Base-by-base conservation (phyloP, 2,888 invertebrate genomes). In the Nomada fabriciana region DNA sequence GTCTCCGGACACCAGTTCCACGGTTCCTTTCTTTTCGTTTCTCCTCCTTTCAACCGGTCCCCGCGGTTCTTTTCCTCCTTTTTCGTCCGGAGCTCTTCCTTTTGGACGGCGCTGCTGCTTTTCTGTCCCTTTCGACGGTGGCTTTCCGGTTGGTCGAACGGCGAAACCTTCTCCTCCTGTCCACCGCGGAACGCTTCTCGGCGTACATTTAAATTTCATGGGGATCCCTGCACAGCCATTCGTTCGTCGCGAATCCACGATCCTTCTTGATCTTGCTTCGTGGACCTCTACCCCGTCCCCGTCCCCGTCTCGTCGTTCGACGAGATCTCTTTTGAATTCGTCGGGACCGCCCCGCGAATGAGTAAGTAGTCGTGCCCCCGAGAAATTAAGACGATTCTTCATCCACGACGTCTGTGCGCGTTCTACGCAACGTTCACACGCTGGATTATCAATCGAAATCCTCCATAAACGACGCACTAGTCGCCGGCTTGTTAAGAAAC, bases 201-300 rank as follows among this genome's bases (percentile, higher is more conserved):
- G 81, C 86, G 85, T 88, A 86, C 86, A 91, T 91, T 91, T 91
- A 88, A 91, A 91, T 91, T 91, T 88, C 88, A 91, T 91, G 88
- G 86, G 84, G 82, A 88, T 87, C 85, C 84, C 68, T 23, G 55
- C 47, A 47, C 59, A 73, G 64, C 47, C 80, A 53, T 80, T 83
- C 76, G 55, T 80, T 67, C 74, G 63, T 53, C 60, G 61, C 69
- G 63, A 75, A 77, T 69, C 61, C 80, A 55, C 69, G 78, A 83
- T 87, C 80, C 63, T 43, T 68, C 78, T 74, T 63, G 68, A 67
- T 63, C 70, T 57, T 13, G 20, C 29, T 60, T 7, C 36, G 5
- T 2, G 43, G 10, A 52, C 63, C 25, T 43, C 18, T 15, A 18
- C 47, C n/a, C 52, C 3, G 2, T 9, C 20, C 10, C 18, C 73